Evolutionary conservation across 2,113 vertebrate genomes (phyloP), one percentile per base, ranked within the genome.

Genomic region (Spilogale gracilis): DNA sequence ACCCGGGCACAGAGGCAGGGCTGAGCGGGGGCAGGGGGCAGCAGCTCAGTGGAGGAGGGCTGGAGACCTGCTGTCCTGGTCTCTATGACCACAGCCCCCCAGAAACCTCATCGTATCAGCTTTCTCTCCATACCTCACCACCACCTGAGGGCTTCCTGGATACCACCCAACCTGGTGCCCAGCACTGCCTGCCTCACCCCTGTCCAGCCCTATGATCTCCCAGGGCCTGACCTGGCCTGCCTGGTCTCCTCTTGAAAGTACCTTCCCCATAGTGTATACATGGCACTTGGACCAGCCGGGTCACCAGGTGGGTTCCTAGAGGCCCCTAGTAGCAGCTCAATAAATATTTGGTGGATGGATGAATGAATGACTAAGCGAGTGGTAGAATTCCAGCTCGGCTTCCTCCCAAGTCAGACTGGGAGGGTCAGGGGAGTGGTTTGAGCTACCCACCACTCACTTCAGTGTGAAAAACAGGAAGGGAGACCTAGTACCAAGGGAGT

Each of bases 21-120:
- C 52, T 50, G 43, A 25, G 38, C 76, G 23, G 12, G 61, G 61
- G 50, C 9, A 54, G 12, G 11, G 25, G 63, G 32, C 17, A 74
- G 23, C 25, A 32, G 43, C 21, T 67, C 18, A 3, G 1, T 20
- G 21, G 6, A 30, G 25, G 14, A 11, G 25, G 11, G 38, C 0
- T 13, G n/a, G 18, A 60, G 38, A 67, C 17, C 54, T 43, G 10
- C 23, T 43, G 30, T 67, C 43, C 0, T 1, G n/a, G 56, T n/a
- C 23, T 43, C 45, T 43, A 2, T 56, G 88, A 63, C 54, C 32
- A 48, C 2, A 67, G 56, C 27, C 13, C 13, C 21, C 50, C 0
- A 12, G 48, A 48, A 82, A 27, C 27, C 18, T 17, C 18, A 7
- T 2, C 54, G 18, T 52, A 43, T 48, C 54, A 27, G 32, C 14